Conservation (phyloP, 1,140 invertebrate genomes). For the Drosophila littoralis region DNA sequence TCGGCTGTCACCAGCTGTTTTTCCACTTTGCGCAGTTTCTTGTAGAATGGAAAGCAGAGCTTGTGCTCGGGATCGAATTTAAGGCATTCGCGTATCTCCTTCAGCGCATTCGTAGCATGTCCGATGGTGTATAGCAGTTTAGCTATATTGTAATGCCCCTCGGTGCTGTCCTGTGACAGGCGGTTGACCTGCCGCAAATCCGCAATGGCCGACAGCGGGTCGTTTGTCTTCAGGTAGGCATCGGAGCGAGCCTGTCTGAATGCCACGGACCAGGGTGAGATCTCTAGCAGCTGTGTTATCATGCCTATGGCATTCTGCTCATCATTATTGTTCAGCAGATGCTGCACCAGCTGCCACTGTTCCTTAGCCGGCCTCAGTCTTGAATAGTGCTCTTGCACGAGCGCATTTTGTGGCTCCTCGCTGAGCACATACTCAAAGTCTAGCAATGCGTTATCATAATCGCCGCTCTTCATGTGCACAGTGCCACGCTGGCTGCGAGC, state of each 20-base stretch:
- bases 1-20: constrained; percentile 93
- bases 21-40: constrained; percentile 98
- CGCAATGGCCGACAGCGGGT: constrained; percentile 93
- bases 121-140: constrained; percentile 95
- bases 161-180: constrained; percentile 95
- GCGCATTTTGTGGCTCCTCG: constrained; percentile 90
- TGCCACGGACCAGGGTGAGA: constrained; percentile 94
- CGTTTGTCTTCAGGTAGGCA: constrained; percentile 91
- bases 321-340: constrained; percentile 88
- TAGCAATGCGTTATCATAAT: constrained; percentile 91
- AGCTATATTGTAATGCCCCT: constrained; percentile 93
- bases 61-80: constrained; percentile 99
- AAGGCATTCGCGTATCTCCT: constrained; percentile 97
- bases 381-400: constrained; percentile 89
- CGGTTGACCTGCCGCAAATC: constrained; percentile 96
- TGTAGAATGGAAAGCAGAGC: constrained; percentile 97
- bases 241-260: constrained; percentile 94
- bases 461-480: constrained; percentile 95
- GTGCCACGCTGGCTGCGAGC: constrained; percentile 94
- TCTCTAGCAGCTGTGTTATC: constrained; percentile 91
- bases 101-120: constrained; percentile 95
- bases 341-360: constrained; percentile 88
- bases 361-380: constrained; percentile 88
- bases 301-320: constrained; percentile 89
- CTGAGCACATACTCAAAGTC: constrained; percentile 91